Evolutionary conservation across 2,888 invertebrate species (phyloP), one percentile per base, ranked within the genome.

Genomic region (Ptilodon capucinus): DNA sequence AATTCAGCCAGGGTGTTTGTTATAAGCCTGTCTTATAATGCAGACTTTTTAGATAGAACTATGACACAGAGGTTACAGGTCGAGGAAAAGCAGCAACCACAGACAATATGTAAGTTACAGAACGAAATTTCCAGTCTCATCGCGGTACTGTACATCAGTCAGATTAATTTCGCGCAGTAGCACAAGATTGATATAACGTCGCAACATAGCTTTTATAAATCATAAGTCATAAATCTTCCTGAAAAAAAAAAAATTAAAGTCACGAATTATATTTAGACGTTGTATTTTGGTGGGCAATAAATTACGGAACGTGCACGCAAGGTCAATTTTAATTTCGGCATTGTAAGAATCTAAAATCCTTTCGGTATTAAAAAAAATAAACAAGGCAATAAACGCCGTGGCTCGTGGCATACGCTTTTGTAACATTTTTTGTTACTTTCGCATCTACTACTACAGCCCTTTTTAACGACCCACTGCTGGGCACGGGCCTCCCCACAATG

Each of bases 301-400:
- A 17, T 46, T 39, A 36, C 30, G 30, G 39, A 48, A 48, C 44
- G 36, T 14, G 21, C 34, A 17, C 18, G 36, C 48, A 51, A 55
- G 51, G 54, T 40, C 51, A 16, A 9, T 46, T 45, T 23, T 46
- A 48, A 48, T 42, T 48, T n/a, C 44, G 44, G 25, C 34, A 30
- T 11, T 35, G 35, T 13, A 35, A 34, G 32, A 46, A 23, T 45
- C 25, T 35, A 36, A 11, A 39, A 49, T 53, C 34, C 42, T 49
- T 42, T 42, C 19, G 23, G 18, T 32, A 32, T 32, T 18, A 30
- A 6, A 42, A n/a, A 16, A 45, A 42, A 49, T 42, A 44, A 42
- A 44, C 39, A 49, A 1, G 13, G n/a, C 18, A 42, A 14, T 51
- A 46, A 51, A 51, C 14, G 48, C 44, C 46, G 6, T 18, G n/a